Evolutionary conservation across 1,140 invertebrate genomes (phyloP).

Genomic region (Hylaeus anthracinus): DNA sequence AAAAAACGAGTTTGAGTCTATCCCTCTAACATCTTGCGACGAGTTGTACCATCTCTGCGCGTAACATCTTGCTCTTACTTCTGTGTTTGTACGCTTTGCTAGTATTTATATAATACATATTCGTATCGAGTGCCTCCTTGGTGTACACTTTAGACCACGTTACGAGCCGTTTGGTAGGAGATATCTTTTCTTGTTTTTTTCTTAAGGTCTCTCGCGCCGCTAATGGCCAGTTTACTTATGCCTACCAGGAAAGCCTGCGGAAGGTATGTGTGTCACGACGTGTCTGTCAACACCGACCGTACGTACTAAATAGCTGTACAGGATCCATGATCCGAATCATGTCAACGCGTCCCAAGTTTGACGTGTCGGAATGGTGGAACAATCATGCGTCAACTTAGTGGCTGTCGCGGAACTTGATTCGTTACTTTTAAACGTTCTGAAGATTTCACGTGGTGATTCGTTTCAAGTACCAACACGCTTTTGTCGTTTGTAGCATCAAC

Average conservation of each 20-base stretch:
- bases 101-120: slow-evolving; percentile 57
- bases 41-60: slow-evolving; percentile 21
- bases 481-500: no score
- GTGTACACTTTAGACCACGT: slow-evolving; percentile 67
- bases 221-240: slow-evolving; percentile 81
- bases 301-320: slow-evolving; percentile 67
- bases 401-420: slow-evolving; percentile 5
- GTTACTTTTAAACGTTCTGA: not conserved
- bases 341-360: slow-evolving; percentile 3
- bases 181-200: slow-evolving; percentile 79
- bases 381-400: not conserved
- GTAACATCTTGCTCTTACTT: slow-evolving; percentile 41
- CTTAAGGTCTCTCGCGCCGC: slow-evolving; percentile 78
- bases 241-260: slow-evolving; percentile 81
- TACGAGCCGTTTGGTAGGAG: slow-evolving; percentile 73
- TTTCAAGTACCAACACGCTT: no score
- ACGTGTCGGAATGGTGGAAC: not conserved
- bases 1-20: not conserved
- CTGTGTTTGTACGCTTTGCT: slow-evolving; percentile 69
- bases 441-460: no score
- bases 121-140: slow-evolving; percentile 65
- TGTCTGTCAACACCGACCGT: slow-evolving; percentile 67
- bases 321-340: slow-evolving; percentile 48
- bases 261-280: slow-evolving; percentile 78
- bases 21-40: not conserved